A percentile compares a stretch with the other conserved stretches of the same genome.
Conservation (phyloP, 53 echinoderm and acorn worm genomes). For the Paracentrotus lividus region DNA sequence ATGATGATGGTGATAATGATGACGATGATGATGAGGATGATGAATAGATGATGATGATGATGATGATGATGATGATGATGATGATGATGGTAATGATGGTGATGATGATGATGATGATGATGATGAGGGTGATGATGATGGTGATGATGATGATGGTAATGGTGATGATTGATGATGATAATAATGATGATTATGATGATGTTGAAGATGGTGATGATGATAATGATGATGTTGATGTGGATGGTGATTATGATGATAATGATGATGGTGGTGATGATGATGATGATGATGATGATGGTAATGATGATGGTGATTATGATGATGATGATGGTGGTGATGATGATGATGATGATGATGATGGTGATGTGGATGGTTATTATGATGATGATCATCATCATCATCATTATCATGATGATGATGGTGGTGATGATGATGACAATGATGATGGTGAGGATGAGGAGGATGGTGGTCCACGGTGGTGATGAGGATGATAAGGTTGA, state of each 20-base stretch:
- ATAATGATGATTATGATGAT: neutral
- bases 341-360: no score
- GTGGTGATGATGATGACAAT: no score
- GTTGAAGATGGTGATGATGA: no score
- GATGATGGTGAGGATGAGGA: no score
- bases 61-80: constrained; percentile 60
- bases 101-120: constrained; percentile 41
- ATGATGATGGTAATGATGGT: neutral
- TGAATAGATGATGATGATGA: constrained; percentile 63
- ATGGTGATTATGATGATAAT: neutral
- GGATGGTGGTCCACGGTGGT: no score
- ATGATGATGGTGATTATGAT: constrained; percentile 5
- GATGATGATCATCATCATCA: no score
- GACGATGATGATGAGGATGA: no score
- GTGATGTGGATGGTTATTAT: no score
- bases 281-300: neutral
- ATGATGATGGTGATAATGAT: no score
- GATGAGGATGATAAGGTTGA: no score
- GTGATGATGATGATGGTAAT: neutral
- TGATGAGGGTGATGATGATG: neutral
- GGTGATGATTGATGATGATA: neutral
- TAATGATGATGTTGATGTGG: neutral
- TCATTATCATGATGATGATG: no score
- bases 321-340: no score
- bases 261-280: neutral